phyloP scores from a whole-genome alignment of 1,140 invertebrate genomes.

The Drosophila setifemur region DNA sequence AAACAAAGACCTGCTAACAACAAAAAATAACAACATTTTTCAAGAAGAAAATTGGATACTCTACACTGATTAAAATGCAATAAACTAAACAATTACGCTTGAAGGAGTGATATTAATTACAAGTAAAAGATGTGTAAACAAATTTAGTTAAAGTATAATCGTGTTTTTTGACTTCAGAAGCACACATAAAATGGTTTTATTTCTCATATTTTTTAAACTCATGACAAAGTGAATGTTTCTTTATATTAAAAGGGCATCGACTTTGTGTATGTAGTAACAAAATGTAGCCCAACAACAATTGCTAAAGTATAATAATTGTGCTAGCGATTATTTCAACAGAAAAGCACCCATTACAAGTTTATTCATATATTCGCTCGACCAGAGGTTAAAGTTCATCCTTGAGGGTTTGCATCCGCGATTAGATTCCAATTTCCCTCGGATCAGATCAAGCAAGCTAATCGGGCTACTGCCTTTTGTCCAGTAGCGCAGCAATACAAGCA shows the following conservation, averaged over 20 bases:
- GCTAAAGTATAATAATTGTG: conserved; percentile 27
- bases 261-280: conserved; percentile 23
- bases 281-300: conserved; percentile 41
- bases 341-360: conserved; percentile 20
- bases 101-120: too few relatives aligned
- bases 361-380: neutral
- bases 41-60: neutral
- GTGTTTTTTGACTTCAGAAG: too few relatives aligned
- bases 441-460: conserved; percentile 50
- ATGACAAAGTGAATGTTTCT: too few relatives aligned
- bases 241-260: neutral
- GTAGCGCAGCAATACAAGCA: conserved; percentile 15
- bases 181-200: neutral
- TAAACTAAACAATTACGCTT: too few relatives aligned
- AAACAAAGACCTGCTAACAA: conserved; percentile 33
- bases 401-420: conserved; percentile 33
- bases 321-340: conserved; percentile 47
- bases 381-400: conserved; percentile 62
- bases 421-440: conserved; percentile 40
- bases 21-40: neutral
- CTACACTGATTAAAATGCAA: too few relatives aligned
- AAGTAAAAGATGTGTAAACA: too few relatives aligned
- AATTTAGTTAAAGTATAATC: too few relatives aligned
- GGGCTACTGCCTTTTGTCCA: neutral
- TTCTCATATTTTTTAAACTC: neutral